These are phyloP conservation scores for Cataglyphis hispanica DNA, from an alignment of 1,140 invertebrate genomes.

Conservation along the genomic window DNA sequence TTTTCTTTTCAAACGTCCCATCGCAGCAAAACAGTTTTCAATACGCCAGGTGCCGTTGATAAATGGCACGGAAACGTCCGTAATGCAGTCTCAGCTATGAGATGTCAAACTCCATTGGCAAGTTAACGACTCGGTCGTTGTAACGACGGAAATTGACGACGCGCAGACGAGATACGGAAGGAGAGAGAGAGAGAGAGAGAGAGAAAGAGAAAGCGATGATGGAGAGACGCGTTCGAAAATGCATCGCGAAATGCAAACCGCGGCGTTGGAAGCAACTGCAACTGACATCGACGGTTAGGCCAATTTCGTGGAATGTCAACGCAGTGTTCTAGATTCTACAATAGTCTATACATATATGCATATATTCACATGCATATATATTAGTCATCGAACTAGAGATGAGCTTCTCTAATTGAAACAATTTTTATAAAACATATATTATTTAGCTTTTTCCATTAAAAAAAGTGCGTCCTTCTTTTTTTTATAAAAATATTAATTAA, in stretches of 20 bases:
- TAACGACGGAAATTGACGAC: slow-evolving; percentile 61
- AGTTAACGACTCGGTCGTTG: slow-evolving; percentile 59
- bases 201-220: slow-evolving; percentile 32
- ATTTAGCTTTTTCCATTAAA: no score
- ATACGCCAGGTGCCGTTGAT: slow-evolving; percentile 58
- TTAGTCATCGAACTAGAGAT: not conserved
- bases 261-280: slow-evolving; percentile 41
- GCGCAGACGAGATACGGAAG: slow-evolving; percentile 28
- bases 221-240: slow-evolving; percentile 58
- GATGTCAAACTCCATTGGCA: slow-evolving; percentile 60
- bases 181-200: slow-evolving; percentile 25
- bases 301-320: slow-evolving; percentile 57
- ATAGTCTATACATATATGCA: not conserved
- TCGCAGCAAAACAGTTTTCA: slow-evolving; percentile 43
- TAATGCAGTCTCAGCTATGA: slow-evolving; percentile 53
- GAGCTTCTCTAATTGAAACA: not conserved
- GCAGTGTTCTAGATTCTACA: slow-evolving; percentile 13
- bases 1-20: slow-evolving; percentile 9
- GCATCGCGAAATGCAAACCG: slow-evolving; percentile 46
- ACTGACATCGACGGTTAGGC: slow-evolving; percentile 52
- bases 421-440: not conserved
- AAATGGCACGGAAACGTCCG: slow-evolving; percentile 56
- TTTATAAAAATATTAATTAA: slow-evolving; percentile 3
- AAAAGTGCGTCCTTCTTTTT: not conserved
- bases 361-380: not conserved